Percentiles rank a stretch among this genome's conserved stretches.
phyloP scores from a whole-genome alignment of 2,113 vertebrate species.

The Nansenia antarctica region DNA sequence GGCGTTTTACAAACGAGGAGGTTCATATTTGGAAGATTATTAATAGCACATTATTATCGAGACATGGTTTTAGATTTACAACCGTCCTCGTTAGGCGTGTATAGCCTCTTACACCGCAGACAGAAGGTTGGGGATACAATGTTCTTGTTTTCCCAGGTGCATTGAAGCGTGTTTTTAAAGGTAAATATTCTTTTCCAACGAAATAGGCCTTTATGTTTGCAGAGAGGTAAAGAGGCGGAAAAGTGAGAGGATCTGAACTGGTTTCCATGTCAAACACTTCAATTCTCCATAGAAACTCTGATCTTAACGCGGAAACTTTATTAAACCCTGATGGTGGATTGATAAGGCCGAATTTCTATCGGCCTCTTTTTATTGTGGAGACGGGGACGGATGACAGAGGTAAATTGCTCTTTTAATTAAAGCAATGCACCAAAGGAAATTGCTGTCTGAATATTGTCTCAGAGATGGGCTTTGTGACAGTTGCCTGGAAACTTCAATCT shows the following conservation, averaged over 20 bases:
- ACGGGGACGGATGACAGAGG: conserved; percentile 81
- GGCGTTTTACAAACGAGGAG: too few species aligned
- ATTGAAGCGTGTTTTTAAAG: conserved; percentile 66
- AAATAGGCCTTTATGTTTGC: conserved; percentile 82
- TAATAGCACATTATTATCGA: background rate
- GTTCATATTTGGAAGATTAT: background rate
- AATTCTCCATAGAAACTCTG: conserved; percentile 90
- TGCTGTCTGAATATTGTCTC: conserved; percentile 86
- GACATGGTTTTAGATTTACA: conserved; percentile 53
- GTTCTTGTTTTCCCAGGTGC: conserved; percentile 74
- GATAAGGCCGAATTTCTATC: conserved; percentile 83
- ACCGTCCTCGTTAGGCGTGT: conserved; percentile 57
- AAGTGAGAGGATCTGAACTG: conserved; percentile 82
- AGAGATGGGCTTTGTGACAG: conserved; percentile 81
- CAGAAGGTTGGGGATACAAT: conserved; percentile 52
- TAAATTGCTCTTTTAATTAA: conserved; percentile 94
- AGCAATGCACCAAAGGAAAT: conserved; percentile 88
- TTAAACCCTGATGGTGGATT: conserved; percentile 89
- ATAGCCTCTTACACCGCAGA: conserved; percentile 58
- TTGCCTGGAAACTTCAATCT: conserved; percentile 88
- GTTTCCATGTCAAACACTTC: conserved; percentile 87
- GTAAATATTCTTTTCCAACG: conserved; percentile 76
- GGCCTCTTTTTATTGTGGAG: conserved; percentile 79
- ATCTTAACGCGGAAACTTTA: conserved; percentile 85
- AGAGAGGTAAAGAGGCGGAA: conserved; percentile 89